These are phyloP conservation scores for Semnopithecus entellus DNA, from an alignment of 2,113 vertebrate species.

Conservation along the genomic window DNA sequence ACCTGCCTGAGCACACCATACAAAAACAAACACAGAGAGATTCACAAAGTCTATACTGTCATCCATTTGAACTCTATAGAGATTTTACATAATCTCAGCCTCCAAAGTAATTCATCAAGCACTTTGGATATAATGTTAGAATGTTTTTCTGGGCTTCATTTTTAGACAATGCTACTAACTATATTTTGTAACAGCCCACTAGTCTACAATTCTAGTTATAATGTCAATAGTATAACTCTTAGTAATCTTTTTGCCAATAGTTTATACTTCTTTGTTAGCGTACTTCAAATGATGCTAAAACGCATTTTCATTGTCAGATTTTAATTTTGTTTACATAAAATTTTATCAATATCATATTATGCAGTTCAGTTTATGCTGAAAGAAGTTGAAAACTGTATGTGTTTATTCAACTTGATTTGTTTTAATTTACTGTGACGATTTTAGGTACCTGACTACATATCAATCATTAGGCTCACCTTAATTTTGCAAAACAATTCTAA, in stretches of 20 bases:
- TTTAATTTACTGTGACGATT: neutral
- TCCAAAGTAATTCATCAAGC: neutral
- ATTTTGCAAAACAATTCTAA: neutral
- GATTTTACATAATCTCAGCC: neutral
- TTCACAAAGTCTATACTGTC: neutral
- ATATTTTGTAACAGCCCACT: neutral
- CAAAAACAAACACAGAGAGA: slow-evolving; percentile 34
- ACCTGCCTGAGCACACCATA: neutral
- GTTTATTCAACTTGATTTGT: neutral
- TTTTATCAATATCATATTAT: neutral
- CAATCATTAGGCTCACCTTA: too few relatives aligned
- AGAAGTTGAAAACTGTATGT: neutral
- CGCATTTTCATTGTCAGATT: neutral
- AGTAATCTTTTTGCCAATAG: neutral
- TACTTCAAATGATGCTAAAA: neutral
- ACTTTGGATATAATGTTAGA: neutral
- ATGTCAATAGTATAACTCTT: neutral
- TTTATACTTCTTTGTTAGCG: neutral
- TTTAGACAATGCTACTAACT: slow-evolving; percentile 4
- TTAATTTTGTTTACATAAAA: neutral
- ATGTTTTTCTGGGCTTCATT: neutral
- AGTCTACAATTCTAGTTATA: neutral
- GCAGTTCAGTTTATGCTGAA: neutral
- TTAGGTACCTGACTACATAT: too few relatives aligned
- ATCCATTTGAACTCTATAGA: neutral